Evolutionary conservation across 2,888 invertebrate genomes (phyloP).

Genomic region (Congeria kusceri): DNA sequence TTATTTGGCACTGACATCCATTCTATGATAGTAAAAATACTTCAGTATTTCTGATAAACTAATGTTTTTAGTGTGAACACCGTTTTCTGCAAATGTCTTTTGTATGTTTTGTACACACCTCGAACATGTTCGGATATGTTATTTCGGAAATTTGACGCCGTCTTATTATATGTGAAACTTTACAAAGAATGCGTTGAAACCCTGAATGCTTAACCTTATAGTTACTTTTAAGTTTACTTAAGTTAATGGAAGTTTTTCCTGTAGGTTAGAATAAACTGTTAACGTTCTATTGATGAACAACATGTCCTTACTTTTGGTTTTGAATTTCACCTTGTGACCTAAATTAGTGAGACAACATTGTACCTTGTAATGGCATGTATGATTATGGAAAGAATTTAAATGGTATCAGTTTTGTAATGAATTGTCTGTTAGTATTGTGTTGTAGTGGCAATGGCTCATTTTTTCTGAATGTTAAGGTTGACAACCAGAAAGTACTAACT

Average conservation of each 20-base stretch:
- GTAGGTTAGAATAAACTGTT: no score
- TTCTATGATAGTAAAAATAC: not conserved
- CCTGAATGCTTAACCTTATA: not conserved
- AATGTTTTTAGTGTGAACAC: not conserved
- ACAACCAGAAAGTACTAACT: no score
- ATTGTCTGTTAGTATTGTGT: no score
- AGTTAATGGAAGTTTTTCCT: not conserved
- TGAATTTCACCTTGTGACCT: no score
- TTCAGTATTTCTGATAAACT: not conserved
- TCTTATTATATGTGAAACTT: no score
- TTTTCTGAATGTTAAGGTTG: no score
- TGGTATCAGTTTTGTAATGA: no score
- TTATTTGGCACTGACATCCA: not conserved
- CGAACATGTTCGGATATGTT: slow-evolving; percentile 3
- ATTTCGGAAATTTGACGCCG: slow-evolving; percentile 4
- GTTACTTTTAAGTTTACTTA: not conserved
- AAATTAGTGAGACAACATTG: not conserved
- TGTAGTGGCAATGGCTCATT: no score
- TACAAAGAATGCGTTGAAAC: not conserved
- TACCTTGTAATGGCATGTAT: not conserved
- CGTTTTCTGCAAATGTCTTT: not conserved
- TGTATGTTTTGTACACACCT: slow-evolving; percentile 2
- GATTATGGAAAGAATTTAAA: no score
- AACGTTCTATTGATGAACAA: no score
- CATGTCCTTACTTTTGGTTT: no score